Base-by-base conservation (phyloP, 1,140 invertebrate species). In the Zophobas morio region DNA sequence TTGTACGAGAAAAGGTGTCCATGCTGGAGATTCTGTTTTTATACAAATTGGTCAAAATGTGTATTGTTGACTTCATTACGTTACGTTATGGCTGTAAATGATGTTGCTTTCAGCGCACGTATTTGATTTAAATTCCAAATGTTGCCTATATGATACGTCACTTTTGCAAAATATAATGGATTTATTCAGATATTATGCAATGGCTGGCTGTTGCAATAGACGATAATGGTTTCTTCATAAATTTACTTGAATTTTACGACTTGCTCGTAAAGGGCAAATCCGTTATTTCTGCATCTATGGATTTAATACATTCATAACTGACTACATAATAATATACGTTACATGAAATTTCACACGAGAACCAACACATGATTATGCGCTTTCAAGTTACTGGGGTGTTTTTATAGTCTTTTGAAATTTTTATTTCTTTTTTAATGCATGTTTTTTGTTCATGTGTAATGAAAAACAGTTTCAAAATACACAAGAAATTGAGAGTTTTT, bases 41-140 rank as follows among this genome's bases (percentile, higher is more conserved):
- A 66, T 66, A 42, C 34, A 66, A 66, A 66, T 66, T 66, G 60
- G 32, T n/a, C 60, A 39, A 6, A 66, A 66, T 60, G 33, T 8
- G 6, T 60, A 60, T 66, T 66, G 57, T 63, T 63, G 57, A 63
- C 57, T 63, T 63, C 36, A 63, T 72, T 72, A 53, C 46, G 4
- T 51, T 51, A 46, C 40, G 63, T 39, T 40, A 49, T 32, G 34
- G 33, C 40, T 8, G 6, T 40, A 70, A 70, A 70, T 70, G 42
- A 70, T 8, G 42, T 70, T 46, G 42, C 63, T 70, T 70, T 70
- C 63, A 70, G 36, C 37, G 70, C 70, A 72, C 70, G 70, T 72
- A 72, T 51, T 72, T 51, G n/a, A 72, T 72, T 72, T 54, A 47
- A 72, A 51, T 72, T 72, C 42, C 32, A 72, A 72, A 72, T 72